Evolutionary conservation across 2,888 invertebrate species (phyloP), one percentile per base, ranked within the genome.

Genomic region (Peribatodes rhomboidaria): DNA sequence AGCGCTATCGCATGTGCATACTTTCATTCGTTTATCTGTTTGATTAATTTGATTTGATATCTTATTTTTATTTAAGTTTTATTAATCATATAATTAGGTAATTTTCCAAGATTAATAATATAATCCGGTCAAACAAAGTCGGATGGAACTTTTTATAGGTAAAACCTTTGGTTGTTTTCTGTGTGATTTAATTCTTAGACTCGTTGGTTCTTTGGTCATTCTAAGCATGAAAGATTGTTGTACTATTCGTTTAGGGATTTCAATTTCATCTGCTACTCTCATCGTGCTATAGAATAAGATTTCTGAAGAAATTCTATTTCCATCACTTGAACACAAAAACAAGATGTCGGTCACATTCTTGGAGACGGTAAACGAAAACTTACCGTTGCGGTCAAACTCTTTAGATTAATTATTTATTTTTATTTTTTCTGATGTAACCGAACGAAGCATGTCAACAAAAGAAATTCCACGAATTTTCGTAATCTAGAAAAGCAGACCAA

Each of bases 1-100:
- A 41, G 10, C 18, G 14, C 49, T 47, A 57, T 58, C 46, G 18
- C 20, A 7, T 53, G 27, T 44, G 27, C 14, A 50, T 35, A 42
- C 44, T 46, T 60, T 56, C 31, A 52, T 42, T 42, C 27, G 11
- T 65, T 61, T 57, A 61, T 66, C 57, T 54, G 49, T 46, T 60
- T n/a, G n/a, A n/a, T n/a, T n/a, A n/a, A n/a, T n/a, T 57, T 58
- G 3, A 57, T 53, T 52, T 47, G 35, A 49, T 35, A 65, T 53
- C 18, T 65, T 20, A 33, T 33, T 44, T 41, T 16, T 41, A 27
- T 53, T 31, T 37, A 37, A 46, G 18, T 58, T 33, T 35, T 41
- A 18, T 33, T 49, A 20, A 50, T 58, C 31, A 39, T 9, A n/a
- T 46, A 56, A 57, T 63, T 57, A 53, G 27, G 46, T 57, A 53